Evolutionary conservation across 2,888 invertebrate genomes (phyloP).

Genomic region (Cordilura impudica): DNA sequence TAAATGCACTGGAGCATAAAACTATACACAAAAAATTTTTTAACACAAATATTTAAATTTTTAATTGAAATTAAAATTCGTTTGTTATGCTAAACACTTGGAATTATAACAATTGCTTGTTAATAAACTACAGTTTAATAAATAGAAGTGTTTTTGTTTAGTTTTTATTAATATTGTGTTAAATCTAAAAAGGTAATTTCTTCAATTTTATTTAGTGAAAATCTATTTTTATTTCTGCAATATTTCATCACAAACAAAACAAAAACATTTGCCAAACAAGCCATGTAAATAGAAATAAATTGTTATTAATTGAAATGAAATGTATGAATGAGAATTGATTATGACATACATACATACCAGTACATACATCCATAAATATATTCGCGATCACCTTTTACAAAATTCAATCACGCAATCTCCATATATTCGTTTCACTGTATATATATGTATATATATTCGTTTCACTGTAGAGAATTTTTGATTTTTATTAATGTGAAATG

Average conservation of each 20-base stretch:
- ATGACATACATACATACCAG: slow-evolving; percentile 38
- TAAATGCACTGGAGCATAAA: slow-evolving; percentile 54
- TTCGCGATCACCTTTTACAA: slow-evolving; percentile 28
- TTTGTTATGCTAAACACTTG: slow-evolving; percentile 5
- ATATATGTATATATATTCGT: no score
- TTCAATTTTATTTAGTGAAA: not conserved
- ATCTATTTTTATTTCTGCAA: not conserved
- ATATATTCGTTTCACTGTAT: not conserved
- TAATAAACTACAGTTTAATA: slow-evolving; percentile 13
- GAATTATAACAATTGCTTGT: slow-evolving; percentile 26
- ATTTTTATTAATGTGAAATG: not conserved
- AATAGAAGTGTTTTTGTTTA: not conserved
- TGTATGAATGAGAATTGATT: slow-evolving; percentile 4
- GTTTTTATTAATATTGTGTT: not conserved
- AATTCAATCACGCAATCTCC: slow-evolving; percentile 24
- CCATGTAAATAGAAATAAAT: not conserved
- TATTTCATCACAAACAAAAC: not conserved
- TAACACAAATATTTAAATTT: slow-evolving; percentile 4
- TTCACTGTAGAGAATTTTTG: slow-evolving; percentile 9
- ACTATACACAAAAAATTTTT: not conserved
- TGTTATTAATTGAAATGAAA: not conserved
- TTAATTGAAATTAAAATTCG: slow-evolving; percentile 20
- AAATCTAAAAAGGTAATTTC: not conserved
- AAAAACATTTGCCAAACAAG: not conserved
- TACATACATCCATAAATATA: no score